Conservation (phyloP, 2,797 vertebrate species). For the Loris lydekkerianus region DNA sequence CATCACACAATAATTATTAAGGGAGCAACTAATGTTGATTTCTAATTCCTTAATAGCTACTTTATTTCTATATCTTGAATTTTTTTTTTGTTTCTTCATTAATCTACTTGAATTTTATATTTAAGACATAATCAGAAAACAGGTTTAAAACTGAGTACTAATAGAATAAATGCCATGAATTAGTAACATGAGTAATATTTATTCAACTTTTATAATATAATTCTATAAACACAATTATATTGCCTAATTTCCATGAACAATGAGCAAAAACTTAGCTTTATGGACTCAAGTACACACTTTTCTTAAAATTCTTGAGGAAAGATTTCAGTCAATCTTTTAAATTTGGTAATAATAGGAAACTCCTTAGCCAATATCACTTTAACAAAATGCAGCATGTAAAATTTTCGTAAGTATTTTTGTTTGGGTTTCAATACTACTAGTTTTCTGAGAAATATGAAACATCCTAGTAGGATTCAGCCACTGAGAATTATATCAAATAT, state of each 20-base stretch:
- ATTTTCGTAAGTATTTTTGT: constrained; percentile 59
- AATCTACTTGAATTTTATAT: constrained; percentile 23
- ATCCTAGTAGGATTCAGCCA: constrained; percentile 28
- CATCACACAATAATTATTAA: background rate
- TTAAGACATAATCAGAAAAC: constrained; percentile 1
- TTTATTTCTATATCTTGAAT: background rate
- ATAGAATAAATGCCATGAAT: background rate
- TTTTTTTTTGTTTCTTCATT: constrained; percentile 30
- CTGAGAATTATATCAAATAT: constrained; percentile 58
- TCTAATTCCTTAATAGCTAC: constrained; percentile 4
- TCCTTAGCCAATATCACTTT: constrained; percentile 24
- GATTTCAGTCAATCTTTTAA: constrained; percentile 46
- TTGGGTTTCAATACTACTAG: constrained; percentile 35
- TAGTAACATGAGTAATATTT: background rate
- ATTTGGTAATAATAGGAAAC: constrained; percentile 18
- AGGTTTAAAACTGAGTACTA: constrained; percentile 34
- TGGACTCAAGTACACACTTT: background rate
- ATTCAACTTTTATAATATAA: constrained; percentile 23
- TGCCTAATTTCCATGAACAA: constrained; percentile 36
- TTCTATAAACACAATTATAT: constrained; percentile 28
- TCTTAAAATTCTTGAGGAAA: constrained; percentile 17
- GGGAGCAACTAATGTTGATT: background rate
- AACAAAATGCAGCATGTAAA: constrained; percentile 28
- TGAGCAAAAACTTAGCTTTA: constrained; percentile 4
- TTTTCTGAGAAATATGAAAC: background rate